Percentiles rank a stretch among this genome's conserved stretches.
These are phyloP conservation scores for Strix uralensis DNA, from an alignment of 2,113 vertebrate species.

Conservation along the genomic window DNA sequence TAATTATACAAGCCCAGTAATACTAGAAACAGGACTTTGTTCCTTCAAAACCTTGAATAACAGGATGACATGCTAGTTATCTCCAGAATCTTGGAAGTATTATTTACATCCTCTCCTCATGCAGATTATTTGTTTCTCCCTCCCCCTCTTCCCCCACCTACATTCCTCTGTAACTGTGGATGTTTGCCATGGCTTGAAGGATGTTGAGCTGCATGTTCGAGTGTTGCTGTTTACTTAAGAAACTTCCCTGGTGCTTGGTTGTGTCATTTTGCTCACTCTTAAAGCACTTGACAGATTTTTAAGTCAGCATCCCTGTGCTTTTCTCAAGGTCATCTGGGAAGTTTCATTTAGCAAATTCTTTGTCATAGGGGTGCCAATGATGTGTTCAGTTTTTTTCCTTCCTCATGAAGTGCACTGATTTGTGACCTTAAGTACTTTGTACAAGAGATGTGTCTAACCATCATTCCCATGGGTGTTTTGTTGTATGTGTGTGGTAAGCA, in stretches of 20 bases:
- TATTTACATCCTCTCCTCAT: background rate
- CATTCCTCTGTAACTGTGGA: background rate
- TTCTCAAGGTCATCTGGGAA: background rate
- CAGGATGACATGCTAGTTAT: background rate
- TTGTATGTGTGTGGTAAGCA: background rate
- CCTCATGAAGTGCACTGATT: rapidly evolving
- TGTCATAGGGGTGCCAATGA: background rate
- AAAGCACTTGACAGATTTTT: background rate
- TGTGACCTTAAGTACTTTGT: background rate
- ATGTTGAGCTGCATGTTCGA: background rate
- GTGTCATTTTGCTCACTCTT: background rate
- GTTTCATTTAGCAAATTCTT: background rate
- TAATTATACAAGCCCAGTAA: background rate
- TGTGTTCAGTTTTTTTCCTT: background rate
- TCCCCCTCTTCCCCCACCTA: background rate
- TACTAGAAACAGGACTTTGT: background rate
- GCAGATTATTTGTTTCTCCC: background rate
- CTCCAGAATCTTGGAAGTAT: background rate
- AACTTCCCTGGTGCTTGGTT: background rate
- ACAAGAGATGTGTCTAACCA: background rate
- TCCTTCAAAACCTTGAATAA: background rate
- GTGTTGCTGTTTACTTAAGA: background rate
- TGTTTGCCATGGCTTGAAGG: background rate
- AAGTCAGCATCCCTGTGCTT: background rate
- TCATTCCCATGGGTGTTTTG: background rate